These are phyloP conservation scores for Tapera naevia DNA, from an alignment of 2,797 vertebrate species.

Conservation along the genomic window DNA sequence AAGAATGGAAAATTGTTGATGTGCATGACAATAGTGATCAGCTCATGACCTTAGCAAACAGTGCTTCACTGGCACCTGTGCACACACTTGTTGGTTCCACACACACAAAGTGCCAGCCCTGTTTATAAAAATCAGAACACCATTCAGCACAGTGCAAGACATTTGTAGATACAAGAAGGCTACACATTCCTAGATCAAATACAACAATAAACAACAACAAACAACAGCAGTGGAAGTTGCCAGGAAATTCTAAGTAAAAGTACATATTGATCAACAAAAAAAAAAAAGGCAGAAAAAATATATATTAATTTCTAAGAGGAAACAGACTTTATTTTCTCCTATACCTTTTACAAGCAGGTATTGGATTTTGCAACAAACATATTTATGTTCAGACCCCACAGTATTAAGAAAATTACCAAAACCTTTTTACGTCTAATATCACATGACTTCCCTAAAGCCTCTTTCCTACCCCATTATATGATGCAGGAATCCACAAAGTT, in stretches of 20 bases:
- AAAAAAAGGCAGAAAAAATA: not conserved
- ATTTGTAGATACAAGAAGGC: not conserved
- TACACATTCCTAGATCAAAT: not conserved
- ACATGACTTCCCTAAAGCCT: not conserved
- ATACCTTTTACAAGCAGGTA: not conserved
- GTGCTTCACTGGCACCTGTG: not conserved
- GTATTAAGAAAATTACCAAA: not conserved
- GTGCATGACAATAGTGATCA: accelerated
- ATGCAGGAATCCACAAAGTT: not conserved
- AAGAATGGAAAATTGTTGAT: not conserved
- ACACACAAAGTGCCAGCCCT: not conserved
- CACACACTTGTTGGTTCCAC: not conserved
- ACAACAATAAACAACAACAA: not conserved
- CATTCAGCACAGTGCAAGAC: not conserved
- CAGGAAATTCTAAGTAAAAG: not conserved
- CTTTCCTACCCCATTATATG: not conserved
- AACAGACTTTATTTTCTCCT: not conserved
- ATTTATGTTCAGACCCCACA: not conserved
- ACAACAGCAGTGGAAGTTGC: not conserved
- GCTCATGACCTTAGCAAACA: not conserved
- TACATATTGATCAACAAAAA: not conserved
- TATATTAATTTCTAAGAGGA: not conserved
- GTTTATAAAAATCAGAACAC: accelerated
- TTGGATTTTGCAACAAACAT: not conserved
- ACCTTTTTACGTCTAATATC: not conserved